Evolutionary conservation across 2,888 invertebrate species (phyloP).

Genomic region (Bugulina stolonifera): DNA sequence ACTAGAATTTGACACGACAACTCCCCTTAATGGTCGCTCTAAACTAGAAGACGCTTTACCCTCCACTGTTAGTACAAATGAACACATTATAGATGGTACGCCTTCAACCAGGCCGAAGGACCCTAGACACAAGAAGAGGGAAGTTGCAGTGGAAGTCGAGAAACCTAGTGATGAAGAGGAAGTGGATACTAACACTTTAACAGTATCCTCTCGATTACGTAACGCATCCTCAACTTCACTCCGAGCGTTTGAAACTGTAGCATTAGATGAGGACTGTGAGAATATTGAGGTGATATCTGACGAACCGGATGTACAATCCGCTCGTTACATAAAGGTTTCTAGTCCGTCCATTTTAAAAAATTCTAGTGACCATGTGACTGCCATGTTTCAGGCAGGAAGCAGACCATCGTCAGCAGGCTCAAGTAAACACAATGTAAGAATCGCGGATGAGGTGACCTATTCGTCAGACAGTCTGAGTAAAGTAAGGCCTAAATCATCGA

Average conservation of each 20-base stretch:
- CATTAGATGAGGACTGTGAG: background rate
- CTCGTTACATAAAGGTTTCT: background rate
- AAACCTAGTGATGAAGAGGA: background rate
- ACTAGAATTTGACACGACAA: background rate
- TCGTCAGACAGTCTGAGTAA: background rate
- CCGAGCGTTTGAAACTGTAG: background rate
- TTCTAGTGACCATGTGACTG: background rate
- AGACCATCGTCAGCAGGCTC: background rate
- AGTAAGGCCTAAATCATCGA: background rate
- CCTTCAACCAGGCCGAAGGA: background rate
- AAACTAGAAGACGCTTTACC: background rate
- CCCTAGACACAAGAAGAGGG: background rate
- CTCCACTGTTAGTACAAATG: background rate
- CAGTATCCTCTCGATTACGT: background rate
- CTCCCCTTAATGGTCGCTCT: background rate
- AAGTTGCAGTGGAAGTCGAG: background rate
- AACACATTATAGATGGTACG: no score
- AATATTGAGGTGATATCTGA: background rate
- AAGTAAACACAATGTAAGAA: background rate
- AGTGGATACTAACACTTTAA: background rate
- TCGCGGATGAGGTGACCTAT: background rate
- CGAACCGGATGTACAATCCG: no score
- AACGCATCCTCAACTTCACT: background rate
- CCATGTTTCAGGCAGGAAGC: background rate
- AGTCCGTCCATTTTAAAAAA: background rate